A percentile compares a stretch with the other conserved stretches of the same genome.
These are phyloP conservation scores for Steinernema hermaphroditum DNA, from an alignment of 2,888 invertebrate genomes.

Conservation along the genomic window DNA sequence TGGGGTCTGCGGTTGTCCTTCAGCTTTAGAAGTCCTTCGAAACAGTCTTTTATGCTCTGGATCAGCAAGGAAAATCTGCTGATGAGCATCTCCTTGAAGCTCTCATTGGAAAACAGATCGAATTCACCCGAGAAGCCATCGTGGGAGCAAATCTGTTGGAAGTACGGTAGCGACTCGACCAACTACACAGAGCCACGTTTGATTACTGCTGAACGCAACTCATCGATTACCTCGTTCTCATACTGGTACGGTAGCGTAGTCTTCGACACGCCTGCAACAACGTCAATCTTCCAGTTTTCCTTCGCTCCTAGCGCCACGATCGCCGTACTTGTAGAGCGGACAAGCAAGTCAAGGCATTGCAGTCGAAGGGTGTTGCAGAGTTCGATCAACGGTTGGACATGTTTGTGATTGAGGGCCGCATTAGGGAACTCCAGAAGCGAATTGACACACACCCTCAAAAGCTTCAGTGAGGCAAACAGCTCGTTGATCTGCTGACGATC, in stretches of 20 bases:
- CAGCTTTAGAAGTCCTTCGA: constrained; percentile 37
- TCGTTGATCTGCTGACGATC: constrained; percentile 44
- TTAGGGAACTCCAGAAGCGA: constrained; percentile 56
- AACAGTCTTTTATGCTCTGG: constrained; percentile 46
- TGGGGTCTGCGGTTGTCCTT: constrained; percentile 31
- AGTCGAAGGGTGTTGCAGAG: constrained; percentile 62
- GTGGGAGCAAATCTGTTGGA: constrained; percentile 54
- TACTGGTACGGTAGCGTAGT: constrained; percentile 64
- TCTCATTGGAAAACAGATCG: constrained; percentile 61
- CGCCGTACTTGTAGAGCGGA: constrained; percentile 52
- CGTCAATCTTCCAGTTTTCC: constrained; percentile 64
- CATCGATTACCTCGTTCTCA: constrained; percentile 56
- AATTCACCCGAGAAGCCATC: constrained; percentile 58
- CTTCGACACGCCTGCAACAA: constrained; percentile 52
- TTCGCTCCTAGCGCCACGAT: constrained; percentile 50
- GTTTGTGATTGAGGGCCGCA: constrained; percentile 40
- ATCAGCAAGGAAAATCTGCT: constrained; percentile 43
- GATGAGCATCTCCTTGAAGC: constrained; percentile 49
- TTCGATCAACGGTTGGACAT: constrained; percentile 63
- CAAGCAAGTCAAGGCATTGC: constrained; percentile 54
- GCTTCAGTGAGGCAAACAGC: constrained; percentile 54
- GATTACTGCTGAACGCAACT: background rate
- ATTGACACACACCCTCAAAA: constrained; percentile 52
- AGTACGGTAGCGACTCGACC: constrained; percentile 55
- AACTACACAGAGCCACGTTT: constrained; percentile 43